A percentile compares a stretch with the other conserved stretches of the same genome.
phyloP scores from a whole-genome alignment of 1,140 invertebrate genomes.

The Drosophila neocordata region DNA sequence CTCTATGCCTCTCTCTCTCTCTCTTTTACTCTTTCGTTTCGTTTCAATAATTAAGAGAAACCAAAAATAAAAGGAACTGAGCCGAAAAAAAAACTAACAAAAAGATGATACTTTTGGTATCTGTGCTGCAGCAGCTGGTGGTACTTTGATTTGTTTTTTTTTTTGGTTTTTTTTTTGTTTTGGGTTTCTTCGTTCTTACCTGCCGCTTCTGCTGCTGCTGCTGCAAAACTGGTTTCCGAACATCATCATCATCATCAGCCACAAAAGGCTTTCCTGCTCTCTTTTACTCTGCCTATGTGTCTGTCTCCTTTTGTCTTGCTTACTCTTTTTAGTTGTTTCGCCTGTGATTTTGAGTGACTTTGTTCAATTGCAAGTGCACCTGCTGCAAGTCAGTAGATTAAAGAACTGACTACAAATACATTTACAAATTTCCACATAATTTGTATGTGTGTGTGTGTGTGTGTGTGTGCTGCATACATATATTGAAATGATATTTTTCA shows the following conservation, averaged over 20 bases:
- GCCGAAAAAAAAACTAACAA: not conserved
- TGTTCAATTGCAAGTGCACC: slow-evolving; percentile 4
- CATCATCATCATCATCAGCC: slow-evolving; percentile 4
- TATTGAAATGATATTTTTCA: not conserved
- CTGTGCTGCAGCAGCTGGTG: not conserved
- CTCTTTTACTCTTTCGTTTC: not conserved
- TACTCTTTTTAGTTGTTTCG: not conserved
- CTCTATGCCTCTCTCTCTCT: not conserved
- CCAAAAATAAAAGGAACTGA: not conserved
- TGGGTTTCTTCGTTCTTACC: not conserved
- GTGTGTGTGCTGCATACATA: not conserved
- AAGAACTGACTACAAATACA: too few relatives aligned
- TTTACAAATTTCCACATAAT: not conserved
- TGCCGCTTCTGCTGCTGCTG: not conserved
- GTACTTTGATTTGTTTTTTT: slow-evolving; percentile 4
- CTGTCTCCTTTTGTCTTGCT: not conserved
- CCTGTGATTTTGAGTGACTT: slow-evolving; percentile 7
- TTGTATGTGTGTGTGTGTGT: not conserved
- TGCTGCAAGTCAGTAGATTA: not conserved
- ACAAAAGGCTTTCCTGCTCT: not conserved
- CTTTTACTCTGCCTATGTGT: not conserved
- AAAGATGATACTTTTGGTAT: not conserved
- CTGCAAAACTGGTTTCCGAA: slow-evolving; percentile 6
- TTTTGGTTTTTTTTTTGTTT: not conserved
- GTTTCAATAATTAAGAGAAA: not conserved